Conservation (phyloP, 2,113 vertebrate species). For the Solea solea region DNA sequence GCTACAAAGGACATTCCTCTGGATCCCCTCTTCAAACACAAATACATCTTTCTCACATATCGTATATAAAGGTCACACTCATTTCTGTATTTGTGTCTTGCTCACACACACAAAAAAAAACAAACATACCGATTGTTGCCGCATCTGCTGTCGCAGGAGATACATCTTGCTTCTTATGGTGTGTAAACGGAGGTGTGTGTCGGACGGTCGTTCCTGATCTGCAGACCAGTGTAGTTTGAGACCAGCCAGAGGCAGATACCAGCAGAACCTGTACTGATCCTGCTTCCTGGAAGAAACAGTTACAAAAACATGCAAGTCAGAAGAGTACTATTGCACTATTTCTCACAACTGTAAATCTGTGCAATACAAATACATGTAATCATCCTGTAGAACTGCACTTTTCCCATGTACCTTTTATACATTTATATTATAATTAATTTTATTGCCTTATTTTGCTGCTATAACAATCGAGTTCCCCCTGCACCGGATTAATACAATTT, state of each 20-base stretch:
- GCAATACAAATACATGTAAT: no score
- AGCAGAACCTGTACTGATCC: conserved; percentile 80
- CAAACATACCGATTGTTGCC: conserved; percentile 57
- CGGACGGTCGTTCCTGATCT: conserved; percentile 51
- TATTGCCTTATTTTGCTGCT: no score
- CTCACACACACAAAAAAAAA: neutral
- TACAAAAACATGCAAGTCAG: neutral
- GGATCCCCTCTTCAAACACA: conserved; percentile 58
- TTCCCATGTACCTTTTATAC: no score
- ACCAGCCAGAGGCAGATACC: conserved; percentile 79
- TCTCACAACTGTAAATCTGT: no score
- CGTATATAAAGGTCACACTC: neutral
- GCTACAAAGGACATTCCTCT: conserved; percentile 12
- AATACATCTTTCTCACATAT: no score
- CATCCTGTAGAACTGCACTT: no score
- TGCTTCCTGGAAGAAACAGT: conserved; percentile 69
- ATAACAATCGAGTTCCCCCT: no score
- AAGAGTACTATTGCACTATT: no score
- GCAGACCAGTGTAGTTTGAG: conserved; percentile 69
- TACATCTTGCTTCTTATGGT: conserved; percentile 74
- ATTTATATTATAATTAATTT: no score
- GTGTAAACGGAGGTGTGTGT: conserved; percentile 66
- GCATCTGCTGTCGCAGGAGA: conserved; percentile 68
- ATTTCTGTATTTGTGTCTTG: neutral
- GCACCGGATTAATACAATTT: no score